phyloP scores from a whole-genome alignment of 1,140 invertebrate genomes.

The Apis dorsata region DNA sequence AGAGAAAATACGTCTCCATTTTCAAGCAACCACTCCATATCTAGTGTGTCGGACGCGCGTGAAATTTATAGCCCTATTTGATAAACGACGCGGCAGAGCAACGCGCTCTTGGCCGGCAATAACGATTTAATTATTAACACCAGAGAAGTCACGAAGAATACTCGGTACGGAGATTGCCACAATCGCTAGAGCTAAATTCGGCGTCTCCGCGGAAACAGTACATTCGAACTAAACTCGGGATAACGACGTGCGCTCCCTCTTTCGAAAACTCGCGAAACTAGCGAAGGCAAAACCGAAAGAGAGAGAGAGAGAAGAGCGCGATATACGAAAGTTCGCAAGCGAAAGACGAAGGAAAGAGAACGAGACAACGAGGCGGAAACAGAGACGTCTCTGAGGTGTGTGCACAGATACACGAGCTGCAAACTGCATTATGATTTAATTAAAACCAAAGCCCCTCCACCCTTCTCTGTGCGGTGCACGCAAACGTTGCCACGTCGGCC shows the following conservation, averaged over 20 bases:
- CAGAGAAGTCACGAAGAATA: not conserved
- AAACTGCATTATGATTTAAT: slow-evolving; percentile 65
- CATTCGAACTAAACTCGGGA: slow-evolving; percentile 46
- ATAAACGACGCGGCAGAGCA: not conserved
- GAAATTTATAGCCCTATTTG: not conserved
- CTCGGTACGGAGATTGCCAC: not conserved
- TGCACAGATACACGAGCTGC: not conserved
- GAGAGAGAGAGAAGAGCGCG: not conserved
- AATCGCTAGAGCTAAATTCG: slow-evolving; percentile 32
- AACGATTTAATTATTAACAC: slow-evolving; percentile 51
- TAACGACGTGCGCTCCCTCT: slow-evolving; percentile 46
- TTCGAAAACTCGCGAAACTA: not conserved
- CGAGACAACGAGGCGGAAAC: not conserved
- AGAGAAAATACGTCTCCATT: not conserved
- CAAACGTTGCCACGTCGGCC: slow-evolving; percentile 18
- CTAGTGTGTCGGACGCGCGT: not conserved
- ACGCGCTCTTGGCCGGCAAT: not conserved
- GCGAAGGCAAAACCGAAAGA: not conserved
- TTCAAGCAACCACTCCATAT: not conserved
- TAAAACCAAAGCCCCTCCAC: slow-evolving; percentile 55
- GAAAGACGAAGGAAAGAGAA: not conserved
- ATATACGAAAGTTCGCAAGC: no score
- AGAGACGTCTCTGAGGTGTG: not conserved
- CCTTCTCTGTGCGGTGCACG: slow-evolving; percentile 9
- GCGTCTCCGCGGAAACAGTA: slow-evolving; percentile 40